These are phyloP conservation scores for Merops nubicus DNA, from an alignment of 2,113 vertebrate species.

Conservation along the genomic window DNA sequence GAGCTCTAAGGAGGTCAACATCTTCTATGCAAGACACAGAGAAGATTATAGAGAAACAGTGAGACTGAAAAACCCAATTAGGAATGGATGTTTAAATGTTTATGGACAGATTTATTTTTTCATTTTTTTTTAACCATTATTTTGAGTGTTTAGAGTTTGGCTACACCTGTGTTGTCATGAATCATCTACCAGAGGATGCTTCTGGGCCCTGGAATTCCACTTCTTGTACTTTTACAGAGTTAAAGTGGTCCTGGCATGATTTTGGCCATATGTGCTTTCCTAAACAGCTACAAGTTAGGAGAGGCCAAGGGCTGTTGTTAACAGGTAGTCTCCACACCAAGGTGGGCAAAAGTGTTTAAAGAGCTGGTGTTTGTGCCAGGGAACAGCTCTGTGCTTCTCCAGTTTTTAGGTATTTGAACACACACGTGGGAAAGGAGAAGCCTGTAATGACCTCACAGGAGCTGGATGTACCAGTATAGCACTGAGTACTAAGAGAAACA, in stretches of 20 bases:
- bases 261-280: background rate
- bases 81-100: background rate
- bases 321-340: background rate
- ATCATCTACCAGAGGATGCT: background rate
- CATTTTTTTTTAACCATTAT: no score
- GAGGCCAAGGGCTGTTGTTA: background rate
- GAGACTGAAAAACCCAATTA: background rate
- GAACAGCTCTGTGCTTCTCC: background rate
- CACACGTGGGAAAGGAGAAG: background rate
- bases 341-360: background rate
- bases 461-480: background rate
- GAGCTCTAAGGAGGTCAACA: background rate
- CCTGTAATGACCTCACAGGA: background rate
- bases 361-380: background rate
- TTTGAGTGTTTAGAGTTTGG: background rate
- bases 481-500: background rate
- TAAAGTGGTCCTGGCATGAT: background rate
- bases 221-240: background rate
- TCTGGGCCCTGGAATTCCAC: background rate
- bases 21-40: background rate
- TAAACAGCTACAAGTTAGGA: background rate
- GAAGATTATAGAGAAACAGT: background rate
- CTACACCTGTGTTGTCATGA: background rate
- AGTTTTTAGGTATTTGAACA: background rate
- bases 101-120: no score